Base-by-base conservation (phyloP, 2,113 vertebrate genomes). In the Anarhynchus alexandrinus region DNA sequence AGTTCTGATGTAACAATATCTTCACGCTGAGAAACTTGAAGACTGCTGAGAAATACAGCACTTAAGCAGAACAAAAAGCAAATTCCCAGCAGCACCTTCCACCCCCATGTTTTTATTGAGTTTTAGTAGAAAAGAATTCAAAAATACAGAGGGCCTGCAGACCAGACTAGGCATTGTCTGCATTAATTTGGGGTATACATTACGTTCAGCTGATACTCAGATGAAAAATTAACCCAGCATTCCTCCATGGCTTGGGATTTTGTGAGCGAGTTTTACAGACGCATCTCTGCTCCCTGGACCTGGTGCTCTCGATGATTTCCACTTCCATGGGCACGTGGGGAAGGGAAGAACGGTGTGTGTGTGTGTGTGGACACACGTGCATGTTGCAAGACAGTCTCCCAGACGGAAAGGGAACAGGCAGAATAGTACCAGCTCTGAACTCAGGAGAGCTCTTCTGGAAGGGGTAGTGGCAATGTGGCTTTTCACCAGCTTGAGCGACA, bases 31-130 rank as follows among this genome's bases (percentile, higher is more conserved):
- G 97, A 96, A 97, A 96, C 96, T 95, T 96, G 95, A 93, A 95
- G 93, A 97, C 96, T 97, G 95, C 97, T 97, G 96, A 97, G 96
- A 97, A 96, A 94, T 97, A 96, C 88, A 86, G 96, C 97, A 97
- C 97, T 98, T 98, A 97, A 57, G 93, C 96, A 93, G 97, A 98
- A 97, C 96, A 98, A 97, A 98, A 98, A 97, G 95, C 89, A 95
- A 97, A 96, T 97, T 97, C 94, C 91, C 96, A 96, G 96, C 95
- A 97, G 94, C 95, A 96, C 95, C 94, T 97, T 97, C 97, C 96
- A 96, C 96, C 97, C 96, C 96, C 96, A 93, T 97, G 92, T 96
- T 97, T 97, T 97, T 96, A 97, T 77, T 97, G 94, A 90, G 88
- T 90, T 96, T 94, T 93, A 93, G 96, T 88, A 96, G 93, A 96